Conservation (phyloP, 2,888 invertebrate genomes). For the Helicoverpa assulta region DNA sequence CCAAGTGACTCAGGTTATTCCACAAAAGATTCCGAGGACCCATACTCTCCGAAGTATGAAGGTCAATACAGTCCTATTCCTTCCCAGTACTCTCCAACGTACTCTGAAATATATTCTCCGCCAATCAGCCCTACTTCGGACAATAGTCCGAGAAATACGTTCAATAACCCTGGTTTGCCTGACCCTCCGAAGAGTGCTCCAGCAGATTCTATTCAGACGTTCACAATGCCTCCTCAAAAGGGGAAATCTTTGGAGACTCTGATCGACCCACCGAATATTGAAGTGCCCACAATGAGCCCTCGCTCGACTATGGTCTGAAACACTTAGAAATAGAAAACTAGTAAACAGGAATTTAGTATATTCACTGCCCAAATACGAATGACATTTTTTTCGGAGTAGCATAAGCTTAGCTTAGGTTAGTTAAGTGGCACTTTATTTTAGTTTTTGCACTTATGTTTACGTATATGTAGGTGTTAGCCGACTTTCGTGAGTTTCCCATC, state of each 20-base stretch:
- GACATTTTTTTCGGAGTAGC: constrained; percentile 64
- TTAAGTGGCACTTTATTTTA: constrained; percentile 62
- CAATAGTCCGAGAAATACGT: constrained; percentile 82
- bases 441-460: constrained; percentile 67
- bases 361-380: constrained; percentile 73
- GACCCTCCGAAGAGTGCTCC: constrained; percentile 85
- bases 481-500: constrained; percentile 77
- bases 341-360: constrained; percentile 27
- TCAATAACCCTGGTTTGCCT: constrained; percentile 80
- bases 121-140: constrained; percentile 86
- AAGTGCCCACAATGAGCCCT: constrained; percentile 82
- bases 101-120: constrained; percentile 88
- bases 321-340: constrained; percentile 17
- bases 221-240: constrained; percentile 81
- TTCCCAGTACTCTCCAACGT: constrained; percentile 86
- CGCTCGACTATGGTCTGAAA: constrained; percentile 87
- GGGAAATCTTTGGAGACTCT: constrained; percentile 86
- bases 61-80: constrained; percentile 85
- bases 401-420: constrained; percentile 40
- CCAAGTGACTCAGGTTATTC: constrained; percentile 88
- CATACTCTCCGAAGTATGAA: constrained; percentile 81
- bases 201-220: constrained; percentile 82
- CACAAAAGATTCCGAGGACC: constrained; percentile 85
- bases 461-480: constrained; percentile 51
- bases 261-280: constrained; percentile 81